These are phyloP conservation scores for Ormyrus nitidulus DNA, from an alignment of 2,888 invertebrate genomes.

Conservation along the genomic window DNA sequence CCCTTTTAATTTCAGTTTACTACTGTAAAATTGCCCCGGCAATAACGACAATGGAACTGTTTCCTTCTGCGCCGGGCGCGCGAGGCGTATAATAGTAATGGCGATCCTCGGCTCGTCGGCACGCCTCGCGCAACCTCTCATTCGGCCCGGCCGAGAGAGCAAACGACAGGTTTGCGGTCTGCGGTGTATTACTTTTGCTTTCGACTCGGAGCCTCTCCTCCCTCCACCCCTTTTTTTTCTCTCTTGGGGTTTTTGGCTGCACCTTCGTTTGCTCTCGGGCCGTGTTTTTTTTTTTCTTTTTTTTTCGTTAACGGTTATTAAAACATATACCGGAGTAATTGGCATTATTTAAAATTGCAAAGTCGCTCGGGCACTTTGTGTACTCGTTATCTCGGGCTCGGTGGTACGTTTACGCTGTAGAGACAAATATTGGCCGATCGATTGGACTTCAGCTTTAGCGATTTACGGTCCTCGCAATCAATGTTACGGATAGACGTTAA, in stretches of 20 bases:
- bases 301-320: constrained; percentile 53
- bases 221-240: background rate
- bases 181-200: constrained; percentile 57
- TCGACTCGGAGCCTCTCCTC: constrained; percentile 21
- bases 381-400: constrained; percentile 10
- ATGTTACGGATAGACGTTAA: constrained; percentile 35
- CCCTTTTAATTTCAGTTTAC: constrained; percentile 71
- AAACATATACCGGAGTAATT: constrained; percentile 55
- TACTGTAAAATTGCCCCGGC: constrained; percentile 71
- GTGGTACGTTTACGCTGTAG: background rate
- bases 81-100: constrained; percentile 38
- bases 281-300: background rate
- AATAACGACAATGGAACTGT: constrained; percentile 68
- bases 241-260: background rate
- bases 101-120: constrained; percentile 44
- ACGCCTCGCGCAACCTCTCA: constrained; percentile 49
- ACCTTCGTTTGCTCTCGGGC: constrained; percentile 20
- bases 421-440: constrained; percentile 45
- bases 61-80: constrained; percentile 25
- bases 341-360: constrained; percentile 52
- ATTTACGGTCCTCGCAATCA: constrained; percentile 38
- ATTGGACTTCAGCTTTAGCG: constrained; percentile 28
- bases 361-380: constrained; percentile 1
- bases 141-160: constrained; percentile 43
- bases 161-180: constrained; percentile 59